Base-by-base conservation (phyloP, 1,140 invertebrate genomes). In the Calliphora vicina region DNA sequence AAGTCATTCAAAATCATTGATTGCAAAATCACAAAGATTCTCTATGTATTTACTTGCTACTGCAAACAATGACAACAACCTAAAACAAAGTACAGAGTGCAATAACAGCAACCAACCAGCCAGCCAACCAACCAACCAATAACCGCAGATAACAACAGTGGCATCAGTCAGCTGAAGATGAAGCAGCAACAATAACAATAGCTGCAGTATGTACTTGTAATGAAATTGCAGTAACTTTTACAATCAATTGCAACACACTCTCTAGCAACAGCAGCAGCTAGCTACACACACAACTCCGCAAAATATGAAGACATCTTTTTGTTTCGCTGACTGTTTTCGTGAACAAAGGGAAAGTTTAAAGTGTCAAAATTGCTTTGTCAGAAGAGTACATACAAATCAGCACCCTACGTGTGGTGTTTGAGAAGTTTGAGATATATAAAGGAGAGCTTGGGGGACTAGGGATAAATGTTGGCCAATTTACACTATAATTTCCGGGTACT, bases 191-290 rank as follows among this genome's bases (percentile, higher is more conserved):
- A 43, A 43, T 12, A 43, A 43, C 42, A 43, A 43, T 5, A 43
- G 42, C 12, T 12, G 42, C 12, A 50, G 35, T 35, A 2, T 35
- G 35, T 35, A 35, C 35, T 35, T 35, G 35, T 35, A 35, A 2
- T 35, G 35, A 50, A 50, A 50, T 17, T 50, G 45, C 13, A 50
- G 45, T 50, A 50, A 50, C 45, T 13, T 67, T 67, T 23, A 20
- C 61, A 67, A 67, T 67, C n/a, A n/a, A 67, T 67, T 67, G 61
- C 61, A 23, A 67, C n/a, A 67, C n/a, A 17, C n/a, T n/a, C n/a
- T 25, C 61, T 10, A 25, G 20, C 20, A 67, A 23, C 61, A 23
- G 12, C 50, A 61, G 50, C 50, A 61, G 20, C 1, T 8, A 67
- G 17, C 45, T 13, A 50, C 45, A 50, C n/a, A n/a, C n/a, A 45